Percentiles rank a stretch among this genome's conserved stretches.
These are phyloP conservation scores for Mylabris phalerata DNA, from an alignment of 1,140 invertebrate species.

Conservation along the genomic window DNA sequence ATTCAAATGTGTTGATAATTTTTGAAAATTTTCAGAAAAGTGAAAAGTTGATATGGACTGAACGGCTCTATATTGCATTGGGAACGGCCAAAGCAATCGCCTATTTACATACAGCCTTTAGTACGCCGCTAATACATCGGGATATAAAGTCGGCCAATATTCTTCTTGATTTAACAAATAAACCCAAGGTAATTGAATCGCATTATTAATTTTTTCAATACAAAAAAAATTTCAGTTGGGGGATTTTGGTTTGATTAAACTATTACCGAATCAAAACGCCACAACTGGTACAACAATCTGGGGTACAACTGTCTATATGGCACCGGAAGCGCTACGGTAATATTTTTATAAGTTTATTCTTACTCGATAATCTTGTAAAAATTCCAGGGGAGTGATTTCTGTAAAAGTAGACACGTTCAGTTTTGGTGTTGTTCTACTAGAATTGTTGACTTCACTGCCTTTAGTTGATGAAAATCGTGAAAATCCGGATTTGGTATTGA, in stretches of 20 bases:
- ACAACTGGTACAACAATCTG: slow-evolving; percentile 50
- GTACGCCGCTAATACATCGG: slow-evolving; percentile 57
- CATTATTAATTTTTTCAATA: slow-evolving; percentile 6
- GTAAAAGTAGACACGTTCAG: slow-evolving; percentile 70
- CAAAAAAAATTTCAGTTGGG: slow-evolving; percentile 49
- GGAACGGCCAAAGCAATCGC: slow-evolving; percentile 55
- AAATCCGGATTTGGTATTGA: slow-evolving; percentile 46
- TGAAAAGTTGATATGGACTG: slow-evolving; percentile 43
- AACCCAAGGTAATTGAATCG: slow-evolving; percentile 52
- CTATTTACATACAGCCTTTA: slow-evolving; percentile 54
- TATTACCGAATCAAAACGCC: slow-evolving; percentile 45
- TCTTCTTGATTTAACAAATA: slow-evolving; percentile 54
- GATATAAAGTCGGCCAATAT: slow-evolving; percentile 76
- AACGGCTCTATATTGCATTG: slow-evolving; percentile 52
- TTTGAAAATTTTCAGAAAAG: slow-evolving; percentile 21
- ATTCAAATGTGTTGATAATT: neutral
- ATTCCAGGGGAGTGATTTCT: slow-evolving; percentile 57
- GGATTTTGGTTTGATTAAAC: slow-evolving; percentile 65
- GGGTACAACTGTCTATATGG: slow-evolving; percentile 70
- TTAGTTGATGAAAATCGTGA: slow-evolving; percentile 51
- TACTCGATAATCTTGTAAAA: neutral
- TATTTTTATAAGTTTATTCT: neutral
- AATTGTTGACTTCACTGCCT: slow-evolving; percentile 59
- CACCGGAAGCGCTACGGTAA: slow-evolving; percentile 56
- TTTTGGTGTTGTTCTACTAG: slow-evolving; percentile 69